Evolutionary conservation across 2,113 vertebrate species (phyloP), one percentile per base, ranked within the genome.

Genomic region (Podilymbus podiceps): DNA sequence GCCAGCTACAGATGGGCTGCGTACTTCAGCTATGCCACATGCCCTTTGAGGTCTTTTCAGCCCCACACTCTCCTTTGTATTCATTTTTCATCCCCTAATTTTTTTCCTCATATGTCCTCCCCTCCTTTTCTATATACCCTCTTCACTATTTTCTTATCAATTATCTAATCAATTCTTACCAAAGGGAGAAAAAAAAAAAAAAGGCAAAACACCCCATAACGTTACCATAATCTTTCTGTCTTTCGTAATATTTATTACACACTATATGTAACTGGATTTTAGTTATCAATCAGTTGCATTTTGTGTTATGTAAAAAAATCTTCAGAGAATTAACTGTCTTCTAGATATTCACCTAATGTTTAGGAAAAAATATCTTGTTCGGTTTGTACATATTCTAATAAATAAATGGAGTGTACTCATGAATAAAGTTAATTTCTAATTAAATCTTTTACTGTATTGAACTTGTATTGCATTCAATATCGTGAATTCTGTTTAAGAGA

Each of bases 151-250:
- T 30, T 9, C 8, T 60, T 38, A 38, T 38, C 38, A 27, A 2
- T 2, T 35, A 18, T 72, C 18, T 47, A 59, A 80, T 15, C 31
- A 75, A 11, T 66, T 52, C 31, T 55, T 73, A 64, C 5, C 35
- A 58, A 38, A 85, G 28, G 8, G 8, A 52, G 49, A 80, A 49
- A 49, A 50, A 15, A 42, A 27, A 12, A 2, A 33, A 9, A 3
- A 35, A 6, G 4, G 38, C 8, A 44, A 0, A 30, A 22, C 8
- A 10, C 40, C 8, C 5, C 2, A 5, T 18, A 73, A 40, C 1
- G 33, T 47, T n/a, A 49, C 0, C 1, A n/a, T 2, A 1, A 44
- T 11, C 22, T 47, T 85, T 69, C 46, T 62, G 28, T 22, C 4
- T 81, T 88, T 62, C 12, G 12, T 33, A 56, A 56, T 3, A 24